Percentiles rank a stretch among this genome's conserved stretches.
These are phyloP conservation scores for Eupelmus urozonus DNA, from an alignment of 2,888 invertebrate species.

Conservation along the genomic window DNA sequence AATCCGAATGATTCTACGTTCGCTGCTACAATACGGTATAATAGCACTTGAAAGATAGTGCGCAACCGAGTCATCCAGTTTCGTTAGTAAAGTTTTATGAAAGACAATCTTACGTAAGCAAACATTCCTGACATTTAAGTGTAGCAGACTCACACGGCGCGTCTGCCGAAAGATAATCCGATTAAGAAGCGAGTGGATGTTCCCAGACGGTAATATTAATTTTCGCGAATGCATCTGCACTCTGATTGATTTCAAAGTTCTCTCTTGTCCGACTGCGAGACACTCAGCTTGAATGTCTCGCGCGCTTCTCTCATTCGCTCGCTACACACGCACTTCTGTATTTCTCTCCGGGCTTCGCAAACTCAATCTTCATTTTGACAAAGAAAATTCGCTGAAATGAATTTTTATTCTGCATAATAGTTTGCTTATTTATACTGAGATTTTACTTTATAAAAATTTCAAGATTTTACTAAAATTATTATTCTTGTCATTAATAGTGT, in stretches of 20 bases:
- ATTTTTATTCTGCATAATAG: too few species aligned
- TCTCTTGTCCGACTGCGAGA: slow-evolving; percentile 66
- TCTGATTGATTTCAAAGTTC: slow-evolving; percentile 76
- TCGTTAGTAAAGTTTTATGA: slow-evolving; percentile 64
- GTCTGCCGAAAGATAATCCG: slow-evolving; percentile 66
- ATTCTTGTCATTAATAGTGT: too few species aligned
- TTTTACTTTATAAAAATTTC: too few species aligned
- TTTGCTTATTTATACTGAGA: too few species aligned
- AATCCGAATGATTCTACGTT: too few species aligned
- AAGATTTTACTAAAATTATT: too few species aligned
- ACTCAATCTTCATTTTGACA: background rate
- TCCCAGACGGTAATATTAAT: slow-evolving; percentile 74
- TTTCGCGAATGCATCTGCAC: slow-evolving; percentile 70
- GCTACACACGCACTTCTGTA: slow-evolving; percentile 58
- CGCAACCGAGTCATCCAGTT: slow-evolving; percentile 12
- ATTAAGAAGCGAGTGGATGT: slow-evolving; percentile 71
- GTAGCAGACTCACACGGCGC: slow-evolving; percentile 36
- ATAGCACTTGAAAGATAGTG: background rate
- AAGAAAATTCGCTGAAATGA: background rate
- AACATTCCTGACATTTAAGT: slow-evolving; percentile 6
- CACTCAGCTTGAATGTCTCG: slow-evolving; percentile 63
- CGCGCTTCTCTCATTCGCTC: slow-evolving; percentile 58
- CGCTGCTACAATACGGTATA: too few species aligned
- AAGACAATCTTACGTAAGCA: slow-evolving; percentile 53
- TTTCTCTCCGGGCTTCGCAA: slow-evolving; percentile 6